Base-by-base conservation (phyloP, 2,888 invertebrate genomes). In the Mamestra brassicae region DNA sequence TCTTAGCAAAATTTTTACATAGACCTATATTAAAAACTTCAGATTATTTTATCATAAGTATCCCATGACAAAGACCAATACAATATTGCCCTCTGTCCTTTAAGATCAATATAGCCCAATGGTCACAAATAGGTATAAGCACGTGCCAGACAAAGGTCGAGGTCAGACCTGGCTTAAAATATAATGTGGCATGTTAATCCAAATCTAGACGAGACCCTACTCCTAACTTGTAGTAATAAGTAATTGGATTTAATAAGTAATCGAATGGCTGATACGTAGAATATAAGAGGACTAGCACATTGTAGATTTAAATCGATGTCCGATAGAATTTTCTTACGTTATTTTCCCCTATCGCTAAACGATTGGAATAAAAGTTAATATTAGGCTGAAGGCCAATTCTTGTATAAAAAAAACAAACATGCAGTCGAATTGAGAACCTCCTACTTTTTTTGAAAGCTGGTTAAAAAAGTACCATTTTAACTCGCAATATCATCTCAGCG, bases 141-240 rank as follows among this genome's bases (percentile, higher is more conserved):
- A n/a, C 36, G 60, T 54, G 47, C 26, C 55, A 36, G 66, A 67
- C 57, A 63, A 58, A 67, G 74, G 38, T 52, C 57, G 17, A 58
- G 74, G 78, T 80, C 66, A 54, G 42, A 80, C 45, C 55, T 11
- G 58, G 57, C 66, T 74, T 67, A 67, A 74, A 78, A 63, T 80
- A 63, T 73, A 80, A 74, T 80, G 78, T 67, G 74, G 63, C 50
- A 50, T 79, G 54, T 74, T 62, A 63, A 80, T 66, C 58, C 42
- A 17, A 67, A 80, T 63, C 57, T 63, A 67, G 63, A 58, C 38
- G 63, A 36, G 47, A 66, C 74, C 78, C 45, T 57, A 54, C 57
- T 63, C 80, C 13, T 36, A 58, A 54, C 47, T 67, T 66, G 38
- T 62, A 80, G 47, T 62, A 79, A 74, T 78, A 74, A 63, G 57